Conservation (phyloP, 2,113 vertebrate genomes). For the Hippolais icterina region DNA sequence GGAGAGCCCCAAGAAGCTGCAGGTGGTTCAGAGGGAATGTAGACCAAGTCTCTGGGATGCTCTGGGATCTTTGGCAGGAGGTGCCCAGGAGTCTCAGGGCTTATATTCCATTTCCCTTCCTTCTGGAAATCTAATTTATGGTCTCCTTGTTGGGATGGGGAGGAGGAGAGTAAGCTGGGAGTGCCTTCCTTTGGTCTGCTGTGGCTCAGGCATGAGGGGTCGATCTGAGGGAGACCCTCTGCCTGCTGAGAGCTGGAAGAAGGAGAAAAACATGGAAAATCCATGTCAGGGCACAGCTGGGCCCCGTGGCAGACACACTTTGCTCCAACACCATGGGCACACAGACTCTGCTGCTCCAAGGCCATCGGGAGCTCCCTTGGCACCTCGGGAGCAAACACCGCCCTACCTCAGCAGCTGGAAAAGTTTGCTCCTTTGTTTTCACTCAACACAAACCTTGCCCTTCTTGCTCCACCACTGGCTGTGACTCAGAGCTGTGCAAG, state of each 20-base stretch:
- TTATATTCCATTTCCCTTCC: not conserved
- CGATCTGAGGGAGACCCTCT: not conserved
- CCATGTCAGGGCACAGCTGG: rapidly evolving
- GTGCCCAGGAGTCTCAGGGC: rapidly evolving
- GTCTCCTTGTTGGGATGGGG: rapidly evolving
- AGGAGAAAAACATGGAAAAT: not conserved
- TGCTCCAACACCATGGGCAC: rapidly evolving
- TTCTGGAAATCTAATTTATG: not conserved
- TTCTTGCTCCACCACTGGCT: not conserved
- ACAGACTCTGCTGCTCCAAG: rapidly evolving
- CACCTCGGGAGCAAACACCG: not conserved
- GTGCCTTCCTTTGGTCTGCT: not conserved
- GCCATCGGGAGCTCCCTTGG: rapidly evolving
- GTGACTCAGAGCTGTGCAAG: slow-evolving; percentile 8
- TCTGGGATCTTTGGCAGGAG: not conserved
- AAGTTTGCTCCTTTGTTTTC: not conserved
- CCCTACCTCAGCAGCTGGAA: not conserved
- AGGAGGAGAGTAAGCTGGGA: not conserved
- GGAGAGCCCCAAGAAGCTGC: not conserved
- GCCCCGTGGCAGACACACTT: not conserved
- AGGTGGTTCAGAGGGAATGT: not conserved
- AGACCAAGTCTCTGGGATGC: not conserved
- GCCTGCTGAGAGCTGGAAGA: not conserved
- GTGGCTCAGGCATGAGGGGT: rapidly evolving
- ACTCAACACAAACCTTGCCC: not conserved